phyloP scores from a whole-genome alignment of 2,797 vertebrate species.

The Pagetopsis macropterus region DNA sequence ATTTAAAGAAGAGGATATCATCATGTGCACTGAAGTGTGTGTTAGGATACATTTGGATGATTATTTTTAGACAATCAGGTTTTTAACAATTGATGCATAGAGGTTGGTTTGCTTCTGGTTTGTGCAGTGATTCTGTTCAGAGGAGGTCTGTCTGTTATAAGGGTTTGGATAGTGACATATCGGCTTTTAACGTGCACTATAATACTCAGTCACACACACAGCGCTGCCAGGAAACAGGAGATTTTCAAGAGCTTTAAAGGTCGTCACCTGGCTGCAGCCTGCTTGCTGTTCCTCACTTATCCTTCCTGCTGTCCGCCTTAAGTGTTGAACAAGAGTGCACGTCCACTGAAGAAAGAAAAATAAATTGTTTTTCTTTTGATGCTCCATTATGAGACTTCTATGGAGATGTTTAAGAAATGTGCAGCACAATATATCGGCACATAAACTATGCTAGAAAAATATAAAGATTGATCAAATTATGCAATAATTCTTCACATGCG shows the following conservation, averaged over 20 bases:
- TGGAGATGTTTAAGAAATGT: background rate
- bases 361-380: background rate
- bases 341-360: no score
- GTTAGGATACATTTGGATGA: slow-evolving; percentile 3
- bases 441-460: background rate
- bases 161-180: slow-evolving; percentile 17
- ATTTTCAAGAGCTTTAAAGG: slow-evolving; percentile 64
- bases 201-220: slow-evolving; percentile 16
- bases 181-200: background rate
- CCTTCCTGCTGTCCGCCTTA: slow-evolving; percentile 26
- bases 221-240: slow-evolving; percentile 48
- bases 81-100: background rate
- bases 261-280: slow-evolving; percentile 57
- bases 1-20: slow-evolving; percentile 4
- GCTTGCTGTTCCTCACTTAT: slow-evolving; percentile 42
- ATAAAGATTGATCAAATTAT: background rate
- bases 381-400: background rate
- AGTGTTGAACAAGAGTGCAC: slow-evolving; percentile 1
- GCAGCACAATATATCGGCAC: slow-evolving; percentile 26
- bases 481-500: background rate
- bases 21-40: slow-evolving; percentile 29
- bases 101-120: slow-evolving; percentile 8
- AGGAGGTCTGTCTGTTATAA: slow-evolving; percentile 10
- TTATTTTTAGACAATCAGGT: background rate
- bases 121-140: slow-evolving; percentile 22